A percentile compares a stretch with the other conserved stretches of the same genome.
Evolutionary conservation across 2,797 vertebrate species (phyloP).

Genomic region (Lagodon rhomboides): DNA sequence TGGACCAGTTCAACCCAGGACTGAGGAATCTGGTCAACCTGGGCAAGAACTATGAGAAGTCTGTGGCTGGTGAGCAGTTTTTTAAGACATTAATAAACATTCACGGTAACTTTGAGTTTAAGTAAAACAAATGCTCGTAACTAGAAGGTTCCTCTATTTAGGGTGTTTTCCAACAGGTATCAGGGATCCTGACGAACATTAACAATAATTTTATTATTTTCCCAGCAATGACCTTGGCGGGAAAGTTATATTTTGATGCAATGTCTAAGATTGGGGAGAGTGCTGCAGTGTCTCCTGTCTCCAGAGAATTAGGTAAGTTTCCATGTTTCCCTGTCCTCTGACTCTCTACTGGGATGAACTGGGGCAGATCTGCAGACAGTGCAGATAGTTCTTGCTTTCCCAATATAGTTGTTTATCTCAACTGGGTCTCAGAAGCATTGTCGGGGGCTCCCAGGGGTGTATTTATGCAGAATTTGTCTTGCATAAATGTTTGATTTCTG

Average conservation of each 20-base stretch:
- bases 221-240: slow-evolving; percentile 94
- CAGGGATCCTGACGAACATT: slow-evolving; percentile 41
- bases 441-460: not conserved
- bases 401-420: slow-evolving; percentile 18
- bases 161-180: slow-evolving; percentile 4
- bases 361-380: slow-evolving; percentile 11
- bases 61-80: slow-evolving; percentile 92
- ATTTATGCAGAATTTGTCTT: not conserved
- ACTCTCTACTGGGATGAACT: slow-evolving; percentile 29
- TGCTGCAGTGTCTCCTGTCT: slow-evolving; percentile 93
- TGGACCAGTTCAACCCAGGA: slow-evolving; percentile 99
- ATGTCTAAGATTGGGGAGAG: slow-evolving; percentile 97
- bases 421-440: not conserved
- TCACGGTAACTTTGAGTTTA: slow-evolving; percentile 1
- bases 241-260: slow-evolving; percentile 96
- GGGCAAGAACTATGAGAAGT: slow-evolving; percentile 98
- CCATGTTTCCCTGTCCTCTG: slow-evolving; percentile 30
- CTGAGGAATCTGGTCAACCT: slow-evolving; percentile 97
- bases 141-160: not conserved
- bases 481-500: not conserved
- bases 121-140: not conserved
- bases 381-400: not conserved
- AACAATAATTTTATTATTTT: slow-evolving; percentile 60
- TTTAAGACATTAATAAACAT: not conserved
- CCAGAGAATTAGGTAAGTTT: slow-evolving; percentile 95